phyloP scores from a whole-genome alignment of 1,140 invertebrate species.

The Plodia interpunctella region DNA sequence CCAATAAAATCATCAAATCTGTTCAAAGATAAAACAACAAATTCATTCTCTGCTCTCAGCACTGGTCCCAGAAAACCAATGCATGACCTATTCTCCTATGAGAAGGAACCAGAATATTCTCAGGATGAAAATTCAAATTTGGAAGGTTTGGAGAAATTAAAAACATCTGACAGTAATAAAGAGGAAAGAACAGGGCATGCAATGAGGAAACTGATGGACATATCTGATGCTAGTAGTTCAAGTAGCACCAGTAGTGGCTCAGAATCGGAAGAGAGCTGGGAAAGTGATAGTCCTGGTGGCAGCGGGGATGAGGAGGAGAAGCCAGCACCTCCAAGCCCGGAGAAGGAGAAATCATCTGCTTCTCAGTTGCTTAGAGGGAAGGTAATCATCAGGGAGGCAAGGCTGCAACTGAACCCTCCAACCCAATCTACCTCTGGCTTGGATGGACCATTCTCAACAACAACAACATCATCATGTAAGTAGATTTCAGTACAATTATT shows the following conservation, averaged over 20 bases:
- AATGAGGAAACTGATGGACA: conserved; percentile 67
- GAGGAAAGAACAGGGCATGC: conserved; percentile 64
- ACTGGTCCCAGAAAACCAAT: conserved; percentile 41
- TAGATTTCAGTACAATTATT: no score
- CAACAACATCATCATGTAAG: conserved; percentile 59
- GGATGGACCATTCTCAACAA: conserved; percentile 82
- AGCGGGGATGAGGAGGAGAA: conserved; percentile 76
- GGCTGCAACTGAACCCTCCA: conserved; percentile 81
- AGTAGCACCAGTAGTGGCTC: conserved; percentile 67
- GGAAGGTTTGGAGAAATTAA: conserved; percentile 52
- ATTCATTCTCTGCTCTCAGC: conserved; percentile 58
- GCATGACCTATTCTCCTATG: conserved; percentile 59
- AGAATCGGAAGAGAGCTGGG: conserved; percentile 75
- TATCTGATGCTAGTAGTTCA: conserved; percentile 68
- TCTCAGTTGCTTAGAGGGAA: conserved; percentile 79
- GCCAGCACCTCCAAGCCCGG: conserved; percentile 50
- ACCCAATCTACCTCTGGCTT: conserved; percentile 68
- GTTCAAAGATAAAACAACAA: conserved; percentile 67
- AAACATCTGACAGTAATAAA: conserved; percentile 45
- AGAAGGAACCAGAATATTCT: conserved; percentile 54
- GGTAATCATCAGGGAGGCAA: conserved; percentile 84
- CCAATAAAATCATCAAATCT: conserved; percentile 47
- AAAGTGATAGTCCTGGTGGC: conserved; percentile 73
- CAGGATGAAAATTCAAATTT: conserved; percentile 67
- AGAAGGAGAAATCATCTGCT: conserved; percentile 73